Base-by-base conservation (phyloP, 2,888 invertebrate species). In the Tinea trinotella region DNA sequence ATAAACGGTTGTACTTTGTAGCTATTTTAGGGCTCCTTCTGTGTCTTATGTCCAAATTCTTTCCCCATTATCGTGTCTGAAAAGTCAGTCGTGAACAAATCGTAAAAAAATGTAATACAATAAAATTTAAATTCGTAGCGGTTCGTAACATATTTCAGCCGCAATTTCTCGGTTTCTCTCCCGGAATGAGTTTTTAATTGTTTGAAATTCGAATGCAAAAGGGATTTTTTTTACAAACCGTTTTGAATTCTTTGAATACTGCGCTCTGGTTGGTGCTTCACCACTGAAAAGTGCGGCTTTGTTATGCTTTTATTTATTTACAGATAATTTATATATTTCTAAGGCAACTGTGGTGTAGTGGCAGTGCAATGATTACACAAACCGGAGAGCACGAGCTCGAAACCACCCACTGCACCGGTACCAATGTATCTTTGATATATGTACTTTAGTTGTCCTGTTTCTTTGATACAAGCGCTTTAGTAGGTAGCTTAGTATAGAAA, bases 151-250 rank as follows among this genome's bases (percentile, higher is more conserved):
- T 34, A 52, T 53, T 53, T 54, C 54, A 34, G 18, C 34, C 56
- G n/a, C 52, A 54, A 54, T 54, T 34, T 48, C 52, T 36, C 52
- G 48, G 48, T 19, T 54, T 66, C 64, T 67, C 65, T 66, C 60
- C 62, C 61, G 62, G 59, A 72, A 72, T 70, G 69, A 70, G 70
- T 71, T 75, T 74, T 73, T 75, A 75, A 76, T 76, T 75, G 74
- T 76, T 72, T 64, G 66, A 66, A 68, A 66, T 71, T 68, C 68
- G 67, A 68, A 69, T 62, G 61, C 61, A 60, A 61, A 59, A 57
- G 59, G 62, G 64, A 68, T 68, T 65, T 65, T 71, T 68, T 63
- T 64, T 60, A 61, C 65, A 61, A 40, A 22, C 55, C 50, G 15
- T 70, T 71, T 68, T 63, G 64, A 68, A 70, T 73, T 68, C 67